A percentile compares a stretch with the other conserved stretches of the same genome.
These are phyloP conservation scores for Hippocampus barbouri DNA, from an alignment of 2,113 vertebrate genomes.

Conservation along the genomic window DNA sequence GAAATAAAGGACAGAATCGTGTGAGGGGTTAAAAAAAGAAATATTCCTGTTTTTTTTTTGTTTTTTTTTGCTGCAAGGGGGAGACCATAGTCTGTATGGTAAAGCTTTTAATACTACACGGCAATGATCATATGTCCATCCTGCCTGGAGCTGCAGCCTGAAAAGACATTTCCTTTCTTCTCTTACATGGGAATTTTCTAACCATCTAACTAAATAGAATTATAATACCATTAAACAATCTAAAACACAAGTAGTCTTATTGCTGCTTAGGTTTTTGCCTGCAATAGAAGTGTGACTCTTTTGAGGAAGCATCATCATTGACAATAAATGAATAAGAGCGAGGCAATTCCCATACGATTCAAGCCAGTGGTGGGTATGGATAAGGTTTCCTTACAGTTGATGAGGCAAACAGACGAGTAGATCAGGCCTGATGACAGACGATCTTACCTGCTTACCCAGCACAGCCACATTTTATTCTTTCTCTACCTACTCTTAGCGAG, in stretches of 20 bases:
- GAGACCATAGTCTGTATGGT: constrained; percentile 4
- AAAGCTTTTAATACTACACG: constrained; percentile 10
- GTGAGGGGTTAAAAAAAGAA: constrained; percentile 21
- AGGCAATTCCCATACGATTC: not conserved
- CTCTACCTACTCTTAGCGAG: not conserved
- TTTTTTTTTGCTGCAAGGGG: constrained; percentile 30
- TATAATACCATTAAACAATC: not conserved
- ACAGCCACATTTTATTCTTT: not conserved
- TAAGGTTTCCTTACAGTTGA: not conserved
- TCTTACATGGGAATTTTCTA: constrained; percentile 12
- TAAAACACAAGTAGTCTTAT: not conserved
- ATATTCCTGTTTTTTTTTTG: constrained; percentile 54
- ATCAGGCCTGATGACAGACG: not conserved
- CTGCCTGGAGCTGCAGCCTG: constrained; percentile 8
- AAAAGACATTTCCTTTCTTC: constrained; percentile 24
- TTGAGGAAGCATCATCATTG: constrained; percentile 6
- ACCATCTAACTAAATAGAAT: not conserved
- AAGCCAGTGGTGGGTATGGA: not conserved
- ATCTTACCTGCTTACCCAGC: too few species aligned
- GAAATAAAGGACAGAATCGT: not conserved
- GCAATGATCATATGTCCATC: not conserved
- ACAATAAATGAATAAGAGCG: not conserved
- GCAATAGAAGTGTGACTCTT: constrained; percentile 10
- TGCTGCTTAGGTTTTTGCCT: not conserved
- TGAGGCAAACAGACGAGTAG: not conserved